Conservation (phyloP, 2,113 vertebrate species). For the Cochlearius cochlearius region DNA sequence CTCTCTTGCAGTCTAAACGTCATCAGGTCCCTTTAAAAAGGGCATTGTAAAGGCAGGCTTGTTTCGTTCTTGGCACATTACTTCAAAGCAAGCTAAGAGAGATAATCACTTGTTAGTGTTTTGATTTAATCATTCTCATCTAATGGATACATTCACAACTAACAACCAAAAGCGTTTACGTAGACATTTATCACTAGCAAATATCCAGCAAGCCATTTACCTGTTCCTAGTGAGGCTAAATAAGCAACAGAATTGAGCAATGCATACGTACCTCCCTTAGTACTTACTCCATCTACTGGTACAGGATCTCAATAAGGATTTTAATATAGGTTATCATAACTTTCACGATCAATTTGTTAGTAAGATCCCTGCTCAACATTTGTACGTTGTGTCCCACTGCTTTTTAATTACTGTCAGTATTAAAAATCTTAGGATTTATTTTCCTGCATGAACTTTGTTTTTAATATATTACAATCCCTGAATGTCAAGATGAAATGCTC, state of each 20-base stretch:
- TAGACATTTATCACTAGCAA: not conserved
- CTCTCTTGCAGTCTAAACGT: not conserved
- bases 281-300: slow-evolving; percentile 18
- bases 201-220: not conserved
- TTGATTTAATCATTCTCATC: not conserved
- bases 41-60: not conserved
- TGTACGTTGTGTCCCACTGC: not conserved
- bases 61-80: not conserved
- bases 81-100: not conserved
- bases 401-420: not conserved
- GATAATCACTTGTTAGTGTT: not conserved
- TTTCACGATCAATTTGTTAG: not conserved
- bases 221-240: not conserved
- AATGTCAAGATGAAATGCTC: not conserved
- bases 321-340: not conserved
- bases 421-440: not conserved
- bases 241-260: not conserved
- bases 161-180: not conserved
- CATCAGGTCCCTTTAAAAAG: not conserved
- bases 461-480: not conserved
- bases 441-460: not conserved
- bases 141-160: not conserved
- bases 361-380: not conserved
- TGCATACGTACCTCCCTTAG: not conserved
- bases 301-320: not conserved